A percentile compares a stretch with the other conserved stretches of the same genome.
Conservation (phyloP, 2,113 vertebrate genomes). For the Dermatemys mawii region DNA sequence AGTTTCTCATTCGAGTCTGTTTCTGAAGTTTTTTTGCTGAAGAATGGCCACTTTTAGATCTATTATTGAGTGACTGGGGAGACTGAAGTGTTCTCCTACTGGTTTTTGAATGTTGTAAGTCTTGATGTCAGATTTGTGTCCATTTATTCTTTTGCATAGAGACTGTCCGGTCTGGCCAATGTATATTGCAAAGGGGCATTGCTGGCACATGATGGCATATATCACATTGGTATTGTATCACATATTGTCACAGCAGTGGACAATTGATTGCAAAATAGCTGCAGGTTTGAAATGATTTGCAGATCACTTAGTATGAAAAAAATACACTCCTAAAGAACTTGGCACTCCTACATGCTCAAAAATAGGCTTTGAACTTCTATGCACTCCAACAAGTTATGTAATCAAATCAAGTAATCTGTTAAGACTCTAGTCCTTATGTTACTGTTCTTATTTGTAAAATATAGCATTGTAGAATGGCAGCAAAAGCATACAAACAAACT, state of each 20-base stretch:
- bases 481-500: not conserved
- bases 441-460: slow-evolving; percentile 40
- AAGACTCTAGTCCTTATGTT: slow-evolving; percentile 18
- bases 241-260: not conserved
- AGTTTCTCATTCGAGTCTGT: too few relatives aligned
- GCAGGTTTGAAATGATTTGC: slow-evolving; percentile 24
- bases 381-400: slow-evolving; percentile 28
- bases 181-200: too few relatives aligned
- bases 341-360: slow-evolving; percentile 17
- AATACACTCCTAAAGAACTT: slow-evolving; percentile 45
- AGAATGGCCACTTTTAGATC: too few relatives aligned
- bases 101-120: too few relatives aligned
- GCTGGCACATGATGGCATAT: too few relatives aligned
- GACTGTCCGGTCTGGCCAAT: too few relatives aligned
- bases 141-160: too few relatives aligned
- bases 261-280: slow-evolving; percentile 44
- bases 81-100: too few relatives aligned
- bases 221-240: too few relatives aligned
- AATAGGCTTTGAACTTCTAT: slow-evolving; percentile 36
- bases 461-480: not conserved
- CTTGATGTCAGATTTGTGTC: too few relatives aligned
- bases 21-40: too few relatives aligned
- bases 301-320: slow-evolving; percentile 48
- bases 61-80: too few relatives aligned
- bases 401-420: slow-evolving; percentile 42